Base-by-base conservation (phyloP, 1,140 invertebrate species). In the Panulirus ornatus region DNA sequence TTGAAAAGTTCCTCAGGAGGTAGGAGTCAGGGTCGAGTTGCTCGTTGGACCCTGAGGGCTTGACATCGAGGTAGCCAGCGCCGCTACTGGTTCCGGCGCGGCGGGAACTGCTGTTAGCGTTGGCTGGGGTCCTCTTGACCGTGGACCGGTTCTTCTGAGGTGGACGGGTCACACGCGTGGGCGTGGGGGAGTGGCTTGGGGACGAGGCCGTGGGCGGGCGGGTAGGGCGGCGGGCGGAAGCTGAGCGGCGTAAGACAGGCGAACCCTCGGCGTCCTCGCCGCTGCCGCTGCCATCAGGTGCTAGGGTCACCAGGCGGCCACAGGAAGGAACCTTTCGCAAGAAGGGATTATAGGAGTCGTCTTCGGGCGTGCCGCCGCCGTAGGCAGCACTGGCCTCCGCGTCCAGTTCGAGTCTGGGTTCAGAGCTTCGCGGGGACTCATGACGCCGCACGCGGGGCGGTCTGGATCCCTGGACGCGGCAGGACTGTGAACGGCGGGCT, bases 401-500 rank as follows among this genome's bases (percentile, higher is more conserved):
- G 84, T 91, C 84, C 34, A 82, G 58, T 79, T 92, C 66, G 30
- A 87, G 38, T 22, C 75, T 11, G 44, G 85, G 51, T 54, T 90
- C 75, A 30, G 81, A 70, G 44, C 89, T 47, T 36, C 85, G 40
- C 27, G 87, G 78, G 58, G 84, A 86, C 76, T 83, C 91, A n/a
- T 73, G 81, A 47, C 87, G 75, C 38, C 73, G 83, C 70, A 89
- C 78, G 75, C 75, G 87, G 51, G 58, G 88, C 44, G 85, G 84
- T 81, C 86, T 88, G n/a, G 91, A 92, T n/a, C 92, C 91, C 81
- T 90, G 91, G 63, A 92, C 92, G 71, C 90, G 89, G 89, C 92
- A 92, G 27, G 91, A 92, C 92, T 92, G 92, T 30, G 92, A 92
- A 2, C 92, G 84, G 40, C 92, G 88, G 0, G 92, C 82, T 14